These are phyloP conservation scores for Drosophila recens DNA, from an alignment of 2,888 invertebrate species.

Conservation along the genomic window DNA sequence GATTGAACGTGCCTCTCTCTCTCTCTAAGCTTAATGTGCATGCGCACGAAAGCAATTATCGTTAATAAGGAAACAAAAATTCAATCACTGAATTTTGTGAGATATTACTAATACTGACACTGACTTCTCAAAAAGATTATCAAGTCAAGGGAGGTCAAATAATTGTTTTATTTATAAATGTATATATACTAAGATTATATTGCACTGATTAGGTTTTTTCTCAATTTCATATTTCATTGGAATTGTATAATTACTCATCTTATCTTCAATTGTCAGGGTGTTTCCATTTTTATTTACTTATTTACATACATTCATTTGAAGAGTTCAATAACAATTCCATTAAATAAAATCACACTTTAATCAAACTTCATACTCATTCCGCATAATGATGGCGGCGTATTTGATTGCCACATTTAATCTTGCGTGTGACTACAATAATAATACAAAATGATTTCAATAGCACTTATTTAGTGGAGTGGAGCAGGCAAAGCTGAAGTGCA, in stretches of 20 bases:
- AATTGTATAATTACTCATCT: background rate
- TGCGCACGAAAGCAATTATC: conserved; percentile 22
- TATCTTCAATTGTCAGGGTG: conserved; percentile 1
- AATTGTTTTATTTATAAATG: background rate
- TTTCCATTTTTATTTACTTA: conserved; percentile 2
- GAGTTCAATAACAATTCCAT: conserved; percentile 14
- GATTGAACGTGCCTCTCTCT: conserved; percentile 24
- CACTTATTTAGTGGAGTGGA: conserved; percentile 20
- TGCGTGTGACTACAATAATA: conserved; percentile 37
- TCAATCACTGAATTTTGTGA: conserved; percentile 3
- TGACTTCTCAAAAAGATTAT: conserved; percentile 2
- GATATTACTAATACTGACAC: background rate
- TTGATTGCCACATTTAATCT: conserved; percentile 36
- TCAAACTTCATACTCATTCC: conserved; percentile 13
- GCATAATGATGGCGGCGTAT: conserved; percentile 4
- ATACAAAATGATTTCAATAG: conserved; percentile 20
- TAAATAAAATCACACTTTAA: conserved; percentile 9
- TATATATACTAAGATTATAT: background rate
- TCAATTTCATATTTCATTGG: background rate
- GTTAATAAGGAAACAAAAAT: conserved; percentile 14
- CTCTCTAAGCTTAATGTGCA: conserved; percentile 16
- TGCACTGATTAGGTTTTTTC: background rate
- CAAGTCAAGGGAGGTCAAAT: conserved; percentile 3
- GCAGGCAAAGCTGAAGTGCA: background rate
- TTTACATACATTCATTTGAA: background rate